These are phyloP conservation scores for Cinara cedri DNA, from an alignment of 2,888 invertebrate genomes.

Conservation along the genomic window DNA sequence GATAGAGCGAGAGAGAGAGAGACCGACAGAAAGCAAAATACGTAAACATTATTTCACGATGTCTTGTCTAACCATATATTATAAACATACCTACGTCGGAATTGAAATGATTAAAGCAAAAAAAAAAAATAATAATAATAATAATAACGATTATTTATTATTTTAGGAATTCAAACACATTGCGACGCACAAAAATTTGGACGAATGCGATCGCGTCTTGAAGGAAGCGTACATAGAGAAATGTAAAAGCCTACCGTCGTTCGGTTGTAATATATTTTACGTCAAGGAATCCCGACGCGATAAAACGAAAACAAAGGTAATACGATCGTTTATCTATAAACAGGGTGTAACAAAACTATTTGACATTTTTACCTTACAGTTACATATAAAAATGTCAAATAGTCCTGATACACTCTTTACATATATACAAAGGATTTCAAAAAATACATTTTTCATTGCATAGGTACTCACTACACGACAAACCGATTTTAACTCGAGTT, in stretches of 20 bases:
- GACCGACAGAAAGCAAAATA: not conserved
- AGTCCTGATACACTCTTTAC: too few species aligned
- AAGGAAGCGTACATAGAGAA: constrained; percentile 71
- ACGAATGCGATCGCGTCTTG: constrained; percentile 70
- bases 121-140: too few species aligned
- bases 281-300: constrained; percentile 70
- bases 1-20: not conserved
- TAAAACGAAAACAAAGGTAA: constrained; percentile 69
- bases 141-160: not conserved
- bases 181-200: constrained; percentile 70
- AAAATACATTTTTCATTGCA: too few species aligned
- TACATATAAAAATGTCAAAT: too few species aligned
- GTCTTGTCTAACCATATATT: too few species aligned
- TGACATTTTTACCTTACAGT: not conserved
- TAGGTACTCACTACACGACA: too few species aligned
- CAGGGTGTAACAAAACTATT: too few species aligned
- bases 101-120: too few species aligned
- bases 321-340: constrained; percentile 25
- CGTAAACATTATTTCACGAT: too few species aligned
- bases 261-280: constrained; percentile 69
- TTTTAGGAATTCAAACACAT: constrained; percentile 70
- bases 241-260: constrained; percentile 69
- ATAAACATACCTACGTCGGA: too few species aligned
- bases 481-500: too few species aligned
- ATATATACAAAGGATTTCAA: too few species aligned